Base-by-base conservation (phyloP, 2,888 invertebrate species). In the Smittia aterrima region DNA sequence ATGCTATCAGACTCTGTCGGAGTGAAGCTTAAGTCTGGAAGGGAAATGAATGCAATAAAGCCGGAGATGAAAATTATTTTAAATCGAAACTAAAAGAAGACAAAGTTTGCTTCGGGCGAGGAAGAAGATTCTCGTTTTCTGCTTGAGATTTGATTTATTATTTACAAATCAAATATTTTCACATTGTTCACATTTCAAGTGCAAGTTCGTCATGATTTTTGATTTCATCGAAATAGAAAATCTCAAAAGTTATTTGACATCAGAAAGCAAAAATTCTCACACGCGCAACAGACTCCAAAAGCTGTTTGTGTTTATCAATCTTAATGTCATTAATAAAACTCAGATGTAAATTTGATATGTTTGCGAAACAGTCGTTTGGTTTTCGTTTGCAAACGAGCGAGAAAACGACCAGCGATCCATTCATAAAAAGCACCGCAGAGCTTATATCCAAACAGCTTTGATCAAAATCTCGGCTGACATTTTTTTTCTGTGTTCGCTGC, bases 271-370 rank as follows among this genome's bases (percentile, higher is more conserved):
- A n/a, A n/a, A 32, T 32, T 32, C 53, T 2, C 53, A 16, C 66
- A 64, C 22, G 22, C 66, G 32, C 25, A 66, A 66, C 25, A 66
- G 32, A 66, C 27, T 16, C 27, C 25, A 24, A 64, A 47, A 47
- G 16, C 11, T 47, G 4, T 13, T 47, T 47, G 47, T 16, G 16
- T 13, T 47, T 47, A 47, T 47, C 47, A 16, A 58, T 9, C n/a
- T 22, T 22, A 58, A 58, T 18, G 11, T 22, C 24, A 58, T 58
- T 58, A 58, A 58, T 58, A 58, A 58, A 13, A 58, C 11, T 58
- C 58, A 58, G 22, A 22, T 58, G 58, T 58, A 58, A 58, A 58
- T 58, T 58, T 58, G 58, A 58, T 58, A 58, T 22, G 58, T 58
- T 58, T 58, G 47, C 16, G 47, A 47, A 13, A 47, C 47, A 47